Evolutionary conservation across 2,888 invertebrate genomes (phyloP).

Genomic region (Plusia festucae): DNA sequence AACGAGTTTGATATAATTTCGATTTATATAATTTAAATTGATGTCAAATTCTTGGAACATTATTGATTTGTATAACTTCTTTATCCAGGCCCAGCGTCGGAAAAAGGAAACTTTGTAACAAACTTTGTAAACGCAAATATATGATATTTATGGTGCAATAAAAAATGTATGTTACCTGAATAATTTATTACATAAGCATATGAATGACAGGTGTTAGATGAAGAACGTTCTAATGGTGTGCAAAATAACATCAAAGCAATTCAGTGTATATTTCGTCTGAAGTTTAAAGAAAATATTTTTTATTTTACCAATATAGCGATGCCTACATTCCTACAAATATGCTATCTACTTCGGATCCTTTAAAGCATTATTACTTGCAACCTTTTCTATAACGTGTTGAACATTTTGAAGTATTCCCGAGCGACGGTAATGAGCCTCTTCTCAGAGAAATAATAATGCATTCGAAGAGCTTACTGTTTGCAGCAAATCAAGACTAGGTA

Average conservation of each 20-base stretch:
- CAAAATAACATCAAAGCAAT: neutral
- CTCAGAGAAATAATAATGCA: slow-evolving; percentile 23
- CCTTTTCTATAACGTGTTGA: slow-evolving; percentile 12
- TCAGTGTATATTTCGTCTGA: too few species aligned
- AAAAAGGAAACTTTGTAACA: too few species aligned
- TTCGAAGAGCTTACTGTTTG: slow-evolving; percentile 18
- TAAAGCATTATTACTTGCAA: slow-evolving; percentile 12
- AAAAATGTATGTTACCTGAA: too few species aligned
- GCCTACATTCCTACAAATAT: too few species aligned
- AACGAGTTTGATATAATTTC: too few species aligned
- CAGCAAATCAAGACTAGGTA: slow-evolving; percentile 16
- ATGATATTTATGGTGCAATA: too few species aligned
- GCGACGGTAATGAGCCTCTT: slow-evolving; percentile 16
- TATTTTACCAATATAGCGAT: neutral
- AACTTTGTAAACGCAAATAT: too few species aligned
- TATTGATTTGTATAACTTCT: too few species aligned
- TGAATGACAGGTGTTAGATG: neutral
- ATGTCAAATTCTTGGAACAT: too few species aligned
- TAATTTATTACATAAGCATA: neutral
- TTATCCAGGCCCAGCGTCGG: too few species aligned
- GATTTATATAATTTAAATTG: too few species aligned
- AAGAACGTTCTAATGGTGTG: neutral
- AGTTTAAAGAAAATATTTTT: neutral
- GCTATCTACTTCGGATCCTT: neutral
- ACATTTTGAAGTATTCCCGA: slow-evolving; percentile 24